phyloP scores from a whole-genome alignment of 2,113 vertebrate species.

The Scatophagus argus region DNA sequence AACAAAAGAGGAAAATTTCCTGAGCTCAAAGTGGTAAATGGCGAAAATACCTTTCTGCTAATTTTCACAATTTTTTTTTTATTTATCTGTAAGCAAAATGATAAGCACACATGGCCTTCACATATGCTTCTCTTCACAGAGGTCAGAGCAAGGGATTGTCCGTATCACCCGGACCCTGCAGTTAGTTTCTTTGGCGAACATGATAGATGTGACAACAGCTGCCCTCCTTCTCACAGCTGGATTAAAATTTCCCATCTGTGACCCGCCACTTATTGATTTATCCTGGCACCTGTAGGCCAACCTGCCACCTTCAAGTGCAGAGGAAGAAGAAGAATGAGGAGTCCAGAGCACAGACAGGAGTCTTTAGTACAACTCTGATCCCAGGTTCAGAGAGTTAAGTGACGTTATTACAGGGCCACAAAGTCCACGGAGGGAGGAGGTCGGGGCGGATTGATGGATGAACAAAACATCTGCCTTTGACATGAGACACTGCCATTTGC shows the following conservation, averaged over 20 bases:
- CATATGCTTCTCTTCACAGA: constrained; percentile 3
- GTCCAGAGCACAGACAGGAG: background rate
- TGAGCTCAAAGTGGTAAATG: background rate
- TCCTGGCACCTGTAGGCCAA: constrained; percentile 22
- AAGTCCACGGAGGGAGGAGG: background rate
- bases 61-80: too few species aligned
- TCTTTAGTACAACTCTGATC: constrained; percentile 32
- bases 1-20: background rate
- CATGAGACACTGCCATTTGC: background rate
- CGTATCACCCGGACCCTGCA: background rate
- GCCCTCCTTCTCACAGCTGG: constrained; percentile 5
- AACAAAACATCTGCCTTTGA: constrained; percentile 6
- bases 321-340: constrained; percentile 14
- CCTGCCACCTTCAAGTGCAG: constrained; percentile 15
- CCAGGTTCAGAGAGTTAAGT: constrained; percentile 2
- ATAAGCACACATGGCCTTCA: background rate
- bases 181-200: background rate
- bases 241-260: constrained; percentile 26
- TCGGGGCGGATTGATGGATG: background rate
- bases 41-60: too few species aligned
- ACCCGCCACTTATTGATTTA: constrained; percentile 20
- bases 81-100: background rate
- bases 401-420: background rate
- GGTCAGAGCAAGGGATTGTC: background rate
- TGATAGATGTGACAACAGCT: constrained; percentile 5